Percentiles rank a stretch among this genome's conserved stretches.
phyloP scores from a whole-genome alignment of 2,113 vertebrate species.

The Pionites leucogaster region DNA sequence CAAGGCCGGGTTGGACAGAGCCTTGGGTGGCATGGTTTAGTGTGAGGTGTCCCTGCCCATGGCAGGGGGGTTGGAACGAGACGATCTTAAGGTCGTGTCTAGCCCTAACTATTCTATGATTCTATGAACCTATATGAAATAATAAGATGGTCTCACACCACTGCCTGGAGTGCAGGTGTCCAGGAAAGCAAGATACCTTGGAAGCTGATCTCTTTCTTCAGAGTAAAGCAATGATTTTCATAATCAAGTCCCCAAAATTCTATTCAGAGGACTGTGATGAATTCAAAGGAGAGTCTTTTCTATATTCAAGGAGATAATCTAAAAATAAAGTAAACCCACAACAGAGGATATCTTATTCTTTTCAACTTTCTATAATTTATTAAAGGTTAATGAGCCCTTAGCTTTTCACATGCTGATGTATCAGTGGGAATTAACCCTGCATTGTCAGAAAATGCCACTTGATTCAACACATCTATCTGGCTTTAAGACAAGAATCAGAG shows the following conservation, averaged over 20 bases:
- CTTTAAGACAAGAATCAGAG: background rate
- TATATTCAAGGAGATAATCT: background rate
- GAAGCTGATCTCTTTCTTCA: background rate
- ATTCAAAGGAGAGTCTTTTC: background rate
- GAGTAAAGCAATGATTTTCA: background rate
- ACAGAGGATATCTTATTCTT: background rate
- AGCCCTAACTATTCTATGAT: too few relatives aligned
- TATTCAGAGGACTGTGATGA: background rate
- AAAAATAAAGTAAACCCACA: background rate
- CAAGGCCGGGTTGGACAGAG: too few relatives aligned
- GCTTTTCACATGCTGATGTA: background rate
- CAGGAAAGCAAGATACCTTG: background rate
- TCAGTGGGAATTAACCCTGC: background rate
- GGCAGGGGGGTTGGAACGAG: too few relatives aligned
- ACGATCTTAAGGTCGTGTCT: too few relatives aligned
- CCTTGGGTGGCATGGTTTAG: too few relatives aligned
- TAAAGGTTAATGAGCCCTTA: background rate
- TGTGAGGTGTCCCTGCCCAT: too few relatives aligned
- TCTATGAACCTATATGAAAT: background rate
- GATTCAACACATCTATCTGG: background rate
- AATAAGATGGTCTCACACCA: background rate
- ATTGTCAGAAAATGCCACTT: background rate
- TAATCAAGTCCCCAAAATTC: background rate
- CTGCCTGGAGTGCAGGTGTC: background rate
- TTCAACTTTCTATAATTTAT: background rate